Evolutionary conservation across 2,113 vertebrate genomes (phyloP).

Genomic region (Prolemur simus): DNA sequence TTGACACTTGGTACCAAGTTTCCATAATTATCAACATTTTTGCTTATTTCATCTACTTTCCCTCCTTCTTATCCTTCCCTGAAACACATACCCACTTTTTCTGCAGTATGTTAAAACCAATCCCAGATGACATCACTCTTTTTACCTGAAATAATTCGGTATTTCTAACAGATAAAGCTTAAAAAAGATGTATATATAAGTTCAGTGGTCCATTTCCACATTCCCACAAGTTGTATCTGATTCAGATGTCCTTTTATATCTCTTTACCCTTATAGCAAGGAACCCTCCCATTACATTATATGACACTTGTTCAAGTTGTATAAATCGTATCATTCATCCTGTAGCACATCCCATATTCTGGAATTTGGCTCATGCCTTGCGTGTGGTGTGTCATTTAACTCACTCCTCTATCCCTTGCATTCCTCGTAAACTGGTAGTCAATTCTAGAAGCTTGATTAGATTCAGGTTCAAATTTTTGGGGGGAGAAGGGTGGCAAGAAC

Average conservation of each 20-base stretch:
- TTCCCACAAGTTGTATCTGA: neutral
- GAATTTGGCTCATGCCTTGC: neutral
- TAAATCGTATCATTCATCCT: neutral
- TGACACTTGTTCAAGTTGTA: neutral
- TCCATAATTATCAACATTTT: neutral
- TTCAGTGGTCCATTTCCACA: neutral
- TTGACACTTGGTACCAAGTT: neutral
- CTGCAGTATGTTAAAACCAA: constrained; percentile 14
- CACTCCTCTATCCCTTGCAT: neutral
- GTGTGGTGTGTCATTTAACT: neutral
- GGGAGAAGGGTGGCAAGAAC: neutral
- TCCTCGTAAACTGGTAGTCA: neutral
- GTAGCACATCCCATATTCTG: neutral
- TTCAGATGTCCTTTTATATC: neutral
- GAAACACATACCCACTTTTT: neutral
- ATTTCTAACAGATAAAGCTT: neutral
- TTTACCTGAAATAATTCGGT: constrained; percentile 1
- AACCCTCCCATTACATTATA: neutral
- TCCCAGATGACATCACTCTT: neutral
- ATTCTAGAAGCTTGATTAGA: neutral
- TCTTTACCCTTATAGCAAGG: neutral
- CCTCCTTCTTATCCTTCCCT: neutral
- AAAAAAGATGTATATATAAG: neutral
- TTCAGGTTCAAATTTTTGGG: neutral
- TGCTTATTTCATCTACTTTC: neutral